A percentile compares a stretch with the other conserved stretches of the same genome.
Conservation (phyloP, 2,797 vertebrate genomes). For the Phataginus tricuspis region DNA sequence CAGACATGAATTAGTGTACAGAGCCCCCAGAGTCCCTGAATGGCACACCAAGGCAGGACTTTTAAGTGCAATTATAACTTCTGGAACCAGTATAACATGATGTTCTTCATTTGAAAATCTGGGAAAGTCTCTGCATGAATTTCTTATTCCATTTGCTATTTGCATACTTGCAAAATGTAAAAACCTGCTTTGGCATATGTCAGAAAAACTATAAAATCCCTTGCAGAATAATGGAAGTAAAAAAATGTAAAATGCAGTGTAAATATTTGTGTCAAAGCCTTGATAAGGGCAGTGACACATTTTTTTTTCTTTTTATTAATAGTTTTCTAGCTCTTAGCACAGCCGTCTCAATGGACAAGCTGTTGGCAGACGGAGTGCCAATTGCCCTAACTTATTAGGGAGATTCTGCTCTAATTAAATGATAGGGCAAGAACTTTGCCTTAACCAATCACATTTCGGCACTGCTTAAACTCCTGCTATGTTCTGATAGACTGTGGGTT, state of each 20-base stretch:
- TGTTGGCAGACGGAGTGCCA: neutral
- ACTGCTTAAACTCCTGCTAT: neutral
- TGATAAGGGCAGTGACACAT: constrained; percentile 20
- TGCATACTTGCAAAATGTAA: constrained; percentile 76
- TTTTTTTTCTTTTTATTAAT: neutral
- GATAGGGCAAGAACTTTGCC: neutral
- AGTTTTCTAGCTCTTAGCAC: neutral
- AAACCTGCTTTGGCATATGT: constrained; percentile 79
- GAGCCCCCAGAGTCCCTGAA: constrained; percentile 65
- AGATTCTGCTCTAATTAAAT: constrained; percentile 52
- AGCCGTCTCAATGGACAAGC: neutral
- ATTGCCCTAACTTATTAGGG: neutral
- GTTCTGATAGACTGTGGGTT: neutral
- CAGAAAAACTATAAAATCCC: constrained; percentile 72
- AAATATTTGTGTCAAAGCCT: constrained; percentile 74
- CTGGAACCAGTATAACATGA: constrained; percentile 71
- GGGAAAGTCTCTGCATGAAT: constrained; percentile 70
- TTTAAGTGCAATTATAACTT: constrained; percentile 76
- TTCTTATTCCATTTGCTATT: constrained; percentile 74
- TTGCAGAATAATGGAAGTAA: constrained; percentile 70
- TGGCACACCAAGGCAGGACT: constrained; percentile 74
- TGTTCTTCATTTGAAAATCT: constrained; percentile 74
- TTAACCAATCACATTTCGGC: neutral
- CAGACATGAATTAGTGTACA: constrained; percentile 72
- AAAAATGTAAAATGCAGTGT: constrained; percentile 67